Conservation (phyloP, 2,888 invertebrate species). For the Troglohyphantes excavatus region DNA sequence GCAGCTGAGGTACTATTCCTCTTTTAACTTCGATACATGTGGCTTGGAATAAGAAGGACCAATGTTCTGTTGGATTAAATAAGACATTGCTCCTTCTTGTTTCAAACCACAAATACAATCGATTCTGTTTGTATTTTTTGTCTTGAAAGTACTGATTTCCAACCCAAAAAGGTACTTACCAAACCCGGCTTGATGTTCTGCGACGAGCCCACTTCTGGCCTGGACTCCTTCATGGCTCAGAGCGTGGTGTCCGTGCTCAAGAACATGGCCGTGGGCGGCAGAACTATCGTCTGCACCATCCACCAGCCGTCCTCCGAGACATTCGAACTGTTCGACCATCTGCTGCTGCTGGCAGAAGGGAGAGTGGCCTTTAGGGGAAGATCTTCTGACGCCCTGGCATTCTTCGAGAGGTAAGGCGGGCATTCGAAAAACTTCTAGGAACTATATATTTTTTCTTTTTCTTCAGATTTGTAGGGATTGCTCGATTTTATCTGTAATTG, state of each 20-base stretch:
- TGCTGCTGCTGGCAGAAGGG: slow-evolving; percentile 85
- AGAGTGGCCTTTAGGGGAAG: slow-evolving; percentile 84
- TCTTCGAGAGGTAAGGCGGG: slow-evolving; percentile 81
- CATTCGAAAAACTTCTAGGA: too few relatives aligned
- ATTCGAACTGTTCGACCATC: slow-evolving; percentile 84
- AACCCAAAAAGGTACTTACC: slow-evolving; percentile 95
- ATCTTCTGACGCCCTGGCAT: slow-evolving; percentile 82
- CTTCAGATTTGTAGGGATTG: too few relatives aligned
- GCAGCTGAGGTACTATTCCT: slow-evolving; percentile 91
- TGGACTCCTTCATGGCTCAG: slow-evolving; percentile 98
- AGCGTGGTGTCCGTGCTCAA: slow-evolving; percentile 90
- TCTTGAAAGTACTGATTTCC: too few relatives aligned
- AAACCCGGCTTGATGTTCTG: slow-evolving; percentile 97
- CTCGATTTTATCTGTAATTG: too few relatives aligned
- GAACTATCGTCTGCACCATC: slow-evolving; percentile 85
- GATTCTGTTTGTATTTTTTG: too few relatives aligned
- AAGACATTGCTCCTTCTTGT: too few relatives aligned
- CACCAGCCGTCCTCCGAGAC: slow-evolving; percentile 85
- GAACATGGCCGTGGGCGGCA: slow-evolving; percentile 83
- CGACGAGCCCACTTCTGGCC: slow-evolving; percentile 97
- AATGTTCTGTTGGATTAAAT: too few relatives aligned
- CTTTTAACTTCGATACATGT: too few relatives aligned
- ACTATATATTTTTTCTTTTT: too few relatives aligned
- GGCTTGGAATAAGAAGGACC: too few relatives aligned
- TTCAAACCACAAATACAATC: too few relatives aligned